phyloP scores from a whole-genome alignment of 2,113 vertebrate genomes.

The Bufo gargarizans region DNA sequence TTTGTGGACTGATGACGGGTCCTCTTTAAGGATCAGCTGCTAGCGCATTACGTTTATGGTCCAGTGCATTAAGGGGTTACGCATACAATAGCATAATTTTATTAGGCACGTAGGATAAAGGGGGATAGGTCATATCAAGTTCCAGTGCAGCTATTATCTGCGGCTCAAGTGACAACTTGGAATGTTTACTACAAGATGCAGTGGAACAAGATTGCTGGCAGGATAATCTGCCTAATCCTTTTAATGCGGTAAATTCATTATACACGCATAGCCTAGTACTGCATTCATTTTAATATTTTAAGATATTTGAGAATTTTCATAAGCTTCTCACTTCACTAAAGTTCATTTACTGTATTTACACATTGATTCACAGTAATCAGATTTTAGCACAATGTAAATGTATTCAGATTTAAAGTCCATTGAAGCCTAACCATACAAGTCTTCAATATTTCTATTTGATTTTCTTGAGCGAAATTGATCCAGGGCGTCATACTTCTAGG shows the following conservation, averaged over 20 bases:
- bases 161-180: not conserved
- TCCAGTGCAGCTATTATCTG: not conserved
- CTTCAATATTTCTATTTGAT: not conserved
- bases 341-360: not conserved
- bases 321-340: not conserved
- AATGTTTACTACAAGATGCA: constrained; percentile 14
- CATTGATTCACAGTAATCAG: no score
- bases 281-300: constrained; percentile 18
- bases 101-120: not conserved
- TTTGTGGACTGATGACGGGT: no score
- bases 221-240: constrained; percentile 33
- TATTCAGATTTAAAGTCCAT: not conserved
- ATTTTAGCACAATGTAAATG: not conserved
- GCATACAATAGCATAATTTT: not conserved
- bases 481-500: not conserved
- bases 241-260: constrained; percentile 39
- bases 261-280: constrained; percentile 11
- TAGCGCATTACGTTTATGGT: no score
- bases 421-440: not conserved
- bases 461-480: not conserved
- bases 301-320: constrained; percentile 15
- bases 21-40: no score
- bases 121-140: not conserved
- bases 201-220: constrained; percentile 4
- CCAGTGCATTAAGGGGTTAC: not conserved